These are phyloP conservation scores for Syngnathoides biaculeatus DNA, from an alignment of 2,113 vertebrate species.

Conservation along the genomic window DNA sequence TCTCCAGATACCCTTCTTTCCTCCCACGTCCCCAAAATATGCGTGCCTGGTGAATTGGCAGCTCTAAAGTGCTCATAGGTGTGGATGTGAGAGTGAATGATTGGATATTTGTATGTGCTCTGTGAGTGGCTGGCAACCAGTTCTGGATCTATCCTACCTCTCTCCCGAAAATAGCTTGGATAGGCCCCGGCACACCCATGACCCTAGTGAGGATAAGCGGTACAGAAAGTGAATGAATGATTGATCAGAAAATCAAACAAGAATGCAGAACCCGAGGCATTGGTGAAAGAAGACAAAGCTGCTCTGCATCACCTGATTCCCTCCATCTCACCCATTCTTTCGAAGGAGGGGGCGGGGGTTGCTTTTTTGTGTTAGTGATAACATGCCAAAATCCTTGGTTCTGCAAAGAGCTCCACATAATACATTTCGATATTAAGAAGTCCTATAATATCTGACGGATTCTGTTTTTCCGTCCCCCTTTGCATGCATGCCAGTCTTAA, in stretches of 20 bases:
- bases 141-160: too few species aligned
- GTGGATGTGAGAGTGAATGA: too few species aligned
- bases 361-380: not conserved
- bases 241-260: not conserved
- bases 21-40: too few species aligned
- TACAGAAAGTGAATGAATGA: not conserved
- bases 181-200: too few species aligned
- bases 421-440: not conserved
- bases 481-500: not conserved
- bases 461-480: not conserved
- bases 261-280: not conserved
- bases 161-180: too few species aligned
- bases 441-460: not conserved
- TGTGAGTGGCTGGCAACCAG: too few species aligned
- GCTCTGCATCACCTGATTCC: not conserved
- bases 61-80: too few species aligned
- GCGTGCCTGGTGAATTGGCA: too few species aligned
- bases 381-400: not conserved
- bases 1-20: too few species aligned
- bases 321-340: not conserved
- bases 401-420: not conserved
- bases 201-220: too few species aligned
- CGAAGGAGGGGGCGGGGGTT: too few species aligned
- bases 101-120: too few species aligned
- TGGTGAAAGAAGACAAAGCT: not conserved